Conservation (phyloP, 1,140 invertebrate species). For the Matsumurasca onukii region DNA sequence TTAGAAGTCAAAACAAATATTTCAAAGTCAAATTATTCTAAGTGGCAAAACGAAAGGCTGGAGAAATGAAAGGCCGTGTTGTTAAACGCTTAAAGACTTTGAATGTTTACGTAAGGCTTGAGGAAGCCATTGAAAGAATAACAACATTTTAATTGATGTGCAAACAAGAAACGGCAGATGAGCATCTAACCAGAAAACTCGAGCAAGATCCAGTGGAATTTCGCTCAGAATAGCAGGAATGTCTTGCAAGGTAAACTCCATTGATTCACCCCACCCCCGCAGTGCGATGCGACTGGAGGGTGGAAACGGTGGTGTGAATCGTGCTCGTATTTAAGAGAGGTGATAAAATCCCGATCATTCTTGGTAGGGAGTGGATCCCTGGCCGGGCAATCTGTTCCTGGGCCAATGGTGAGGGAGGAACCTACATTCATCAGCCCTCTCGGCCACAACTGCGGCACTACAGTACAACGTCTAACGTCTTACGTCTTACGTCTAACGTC, state of each 20-base stretch:
- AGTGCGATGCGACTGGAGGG: no score
- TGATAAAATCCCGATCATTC: conserved; percentile 37
- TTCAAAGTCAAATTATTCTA: no score
- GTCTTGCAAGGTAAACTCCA: conserved; percentile 17
- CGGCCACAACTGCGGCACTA: no score
- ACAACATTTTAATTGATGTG: not conserved
- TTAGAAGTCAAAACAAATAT: no score
- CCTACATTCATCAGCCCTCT: not conserved
- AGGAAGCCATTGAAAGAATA: not conserved
- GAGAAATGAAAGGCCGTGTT: no score
- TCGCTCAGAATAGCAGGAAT: not conserved
- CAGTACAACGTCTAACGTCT: no score
- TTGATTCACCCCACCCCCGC: not conserved
- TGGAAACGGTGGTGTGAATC: conserved; percentile 13
- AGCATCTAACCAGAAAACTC: conserved; percentile 7
- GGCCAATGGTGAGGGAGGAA: conserved; percentile 5
- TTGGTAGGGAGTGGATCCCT: conserved; percentile 13
- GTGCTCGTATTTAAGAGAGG: conserved; percentile 34
- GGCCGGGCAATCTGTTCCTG: conserved; percentile 17
- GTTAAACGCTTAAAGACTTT: no score
- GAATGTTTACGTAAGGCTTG: no score
- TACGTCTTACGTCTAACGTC: no score
- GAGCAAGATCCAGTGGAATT: no score
- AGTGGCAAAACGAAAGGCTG: no score
- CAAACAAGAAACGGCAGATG: not conserved